Evolutionary conservation across 2,888 invertebrate species (phyloP), one percentile per base, ranked within the genome.

Genomic region (Mimas tiliae): DNA sequence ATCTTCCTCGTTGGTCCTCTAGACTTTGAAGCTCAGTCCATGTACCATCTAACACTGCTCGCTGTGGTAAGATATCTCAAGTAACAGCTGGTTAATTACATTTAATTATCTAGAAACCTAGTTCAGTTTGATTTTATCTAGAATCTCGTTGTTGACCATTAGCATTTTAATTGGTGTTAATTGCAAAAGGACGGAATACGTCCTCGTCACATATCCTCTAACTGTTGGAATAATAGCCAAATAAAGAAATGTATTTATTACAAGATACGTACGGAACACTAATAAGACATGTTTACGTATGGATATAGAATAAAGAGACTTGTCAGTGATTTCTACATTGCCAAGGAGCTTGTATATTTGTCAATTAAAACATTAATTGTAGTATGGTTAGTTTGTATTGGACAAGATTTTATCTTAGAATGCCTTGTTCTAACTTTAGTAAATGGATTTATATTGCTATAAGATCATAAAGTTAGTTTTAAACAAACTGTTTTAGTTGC

Each of bases 11-110:
- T 96, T 66, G 96, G 96, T 64, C 95, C 96, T 71, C 90, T 98
- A 78, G 98, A 98, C 89, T 98, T 98, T 82, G 98, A 98, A 85
- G 96, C 95, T 64, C 97, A 97, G 87, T 97, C 97, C 64, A 97
- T 98, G 94, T 97, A 98, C 88, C 97, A 97, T 77, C 92, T 98
- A 72, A 97, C 96, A n/a, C 95, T 98, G 76, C 95, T 97, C 72
- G 98, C 98, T 19, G 96, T 97, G 94, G 98, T 98, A 95, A 95
- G 96, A 73, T 71, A 64, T 73, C 70, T 65, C 45, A 51, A 21
- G 48, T 42, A 62, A 58, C 42, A 58, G 38, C 58, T 12, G 19
- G 19, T 58, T 58, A 58, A 58, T 58, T 58, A 19, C 58, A 7
- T 42, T 19, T 38, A 42, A 42, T 58, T 42, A 58, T 58, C 19